Evolutionary conservation across 2,113 vertebrate species (phyloP), one percentile per base, ranked within the genome.

Genomic region (Cygnus buccinator): DNA sequence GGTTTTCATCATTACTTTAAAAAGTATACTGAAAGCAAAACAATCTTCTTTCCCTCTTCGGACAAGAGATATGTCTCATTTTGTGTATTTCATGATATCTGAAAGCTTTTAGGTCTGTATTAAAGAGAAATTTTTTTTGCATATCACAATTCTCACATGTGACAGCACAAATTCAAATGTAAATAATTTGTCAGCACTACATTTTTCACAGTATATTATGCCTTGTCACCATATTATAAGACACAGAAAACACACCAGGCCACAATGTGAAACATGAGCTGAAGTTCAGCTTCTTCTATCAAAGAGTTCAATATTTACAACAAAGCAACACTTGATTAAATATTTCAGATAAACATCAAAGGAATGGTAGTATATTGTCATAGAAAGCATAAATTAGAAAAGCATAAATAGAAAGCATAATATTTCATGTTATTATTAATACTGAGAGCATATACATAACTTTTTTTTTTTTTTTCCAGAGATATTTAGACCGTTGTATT

Each of bases 71-170:
- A 87, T 57, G 23, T 67, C 82, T 73, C 61, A 75, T 28, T 2
- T 72, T 75, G 33, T 84, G 66, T 37, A 57, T 72, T 66, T 81
- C n/a, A 52, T 35, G 35, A 41, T 43, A 75, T 57, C 84, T 37
- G 37, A 87, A 84, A 57, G 81, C 31, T 95, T 96, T 95, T 74
- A 93, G 57, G 17, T 89, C 44, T 81, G 50, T 73, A 85, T 74
- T 89, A 65, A 68, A 81, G 87, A 73, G 33, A 65, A 17, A 11
- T 78, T 78, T 78, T 50, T 92, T 81, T 71, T 78, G 71, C 83
- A 85, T 90, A 93, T 77, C 62, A 44, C 29, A 75, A 77, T 91
- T 82, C 19, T 55, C 63, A 80, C 26, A 71, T 61, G 65, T 80
- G 90, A 88, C 87, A 94, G 81, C 57, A 84, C 35, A 74, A 91